Conservation (phyloP, 1,140 invertebrate species). For the Micrasema longulum region DNA sequence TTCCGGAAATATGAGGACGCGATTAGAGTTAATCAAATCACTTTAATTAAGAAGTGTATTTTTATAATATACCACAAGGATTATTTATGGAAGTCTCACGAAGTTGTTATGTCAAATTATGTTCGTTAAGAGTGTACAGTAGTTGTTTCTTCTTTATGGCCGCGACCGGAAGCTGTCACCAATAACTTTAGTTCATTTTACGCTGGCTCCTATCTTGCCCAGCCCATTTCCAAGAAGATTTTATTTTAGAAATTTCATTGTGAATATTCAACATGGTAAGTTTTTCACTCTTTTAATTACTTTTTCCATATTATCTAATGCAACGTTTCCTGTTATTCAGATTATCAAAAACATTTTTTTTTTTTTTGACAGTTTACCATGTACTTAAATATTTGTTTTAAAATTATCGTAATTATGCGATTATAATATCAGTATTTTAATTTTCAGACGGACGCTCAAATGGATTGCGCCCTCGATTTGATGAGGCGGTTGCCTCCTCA, state of each 20-base stretch:
- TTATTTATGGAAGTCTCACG: conserved; percentile 10
- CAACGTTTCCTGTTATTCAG: conserved; percentile 20
- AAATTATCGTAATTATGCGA: conserved; percentile 2
- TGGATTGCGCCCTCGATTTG: conserved; percentile 98
- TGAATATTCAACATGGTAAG: conserved; percentile 45
- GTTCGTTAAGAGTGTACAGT: conserved; percentile 8
- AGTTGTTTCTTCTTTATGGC: conserved; percentile 21
- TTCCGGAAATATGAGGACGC: conserved; percentile 24
- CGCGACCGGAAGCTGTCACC: conserved; percentile 48
- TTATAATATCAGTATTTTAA: background rate
- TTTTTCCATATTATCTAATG: no score
- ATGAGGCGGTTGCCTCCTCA: conserved; percentile 99
- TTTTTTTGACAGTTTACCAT: conserved; percentile 32
- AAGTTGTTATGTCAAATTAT: background rate
- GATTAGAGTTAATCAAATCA: conserved; percentile 7
- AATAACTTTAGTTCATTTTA: conserved; percentile 42
- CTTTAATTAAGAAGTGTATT: background rate
- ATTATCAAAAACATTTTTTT: background rate
- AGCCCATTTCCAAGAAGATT: conserved; percentile 42
- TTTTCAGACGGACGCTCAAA: conserved; percentile 93
- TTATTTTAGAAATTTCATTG: conserved; percentile 29
- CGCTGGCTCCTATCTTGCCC: conserved; percentile 43
- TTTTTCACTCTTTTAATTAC: background rate
- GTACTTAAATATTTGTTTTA: conserved; percentile 28
- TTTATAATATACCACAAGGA: background rate